Evolutionary conservation across 2,888 invertebrate species (phyloP).

Genomic region (Agonopterix arenella): DNA sequence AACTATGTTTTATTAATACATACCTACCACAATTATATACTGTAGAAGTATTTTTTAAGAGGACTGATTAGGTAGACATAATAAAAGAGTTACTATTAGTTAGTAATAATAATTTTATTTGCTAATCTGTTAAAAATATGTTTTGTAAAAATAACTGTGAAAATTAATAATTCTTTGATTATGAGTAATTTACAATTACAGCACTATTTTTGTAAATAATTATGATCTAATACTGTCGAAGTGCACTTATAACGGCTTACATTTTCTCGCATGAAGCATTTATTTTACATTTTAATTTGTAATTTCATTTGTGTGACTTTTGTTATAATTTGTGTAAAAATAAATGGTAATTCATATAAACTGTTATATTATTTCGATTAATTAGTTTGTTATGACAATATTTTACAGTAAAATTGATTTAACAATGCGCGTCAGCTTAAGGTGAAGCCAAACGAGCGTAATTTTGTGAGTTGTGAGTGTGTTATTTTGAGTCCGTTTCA

Average conservation of each 20-base stretch:
- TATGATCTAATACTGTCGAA: too few relatives aligned
- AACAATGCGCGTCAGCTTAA: too few relatives aligned
- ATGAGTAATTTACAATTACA: neutral
- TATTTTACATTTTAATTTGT: neutral
- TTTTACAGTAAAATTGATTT: too few relatives aligned
- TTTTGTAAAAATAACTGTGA: neutral
- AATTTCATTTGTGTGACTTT: neutral
- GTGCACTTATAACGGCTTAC: too few relatives aligned
- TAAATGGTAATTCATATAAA: neutral
- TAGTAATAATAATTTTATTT: constrained; percentile 39
- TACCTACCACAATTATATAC: neutral
- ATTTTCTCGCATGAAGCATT: too few relatives aligned
- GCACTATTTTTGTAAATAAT: neutral
- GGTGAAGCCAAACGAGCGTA: too few relatives aligned
- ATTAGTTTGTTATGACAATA: too few relatives aligned
- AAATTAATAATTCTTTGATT: neutral
- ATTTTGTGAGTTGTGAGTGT: too few relatives aligned
- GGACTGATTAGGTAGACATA: constrained; percentile 26
- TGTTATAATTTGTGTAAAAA: neutral
- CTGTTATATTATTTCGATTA: too few relatives aligned
- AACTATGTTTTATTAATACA: too few relatives aligned
- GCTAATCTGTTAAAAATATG: constrained; percentile 4
- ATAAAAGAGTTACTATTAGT: constrained; percentile 24
- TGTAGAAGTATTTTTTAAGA: neutral
- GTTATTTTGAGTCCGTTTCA: too few relatives aligned